phyloP scores from a whole-genome alignment of 1,140 invertebrate species.

The Physella acuta region DNA sequence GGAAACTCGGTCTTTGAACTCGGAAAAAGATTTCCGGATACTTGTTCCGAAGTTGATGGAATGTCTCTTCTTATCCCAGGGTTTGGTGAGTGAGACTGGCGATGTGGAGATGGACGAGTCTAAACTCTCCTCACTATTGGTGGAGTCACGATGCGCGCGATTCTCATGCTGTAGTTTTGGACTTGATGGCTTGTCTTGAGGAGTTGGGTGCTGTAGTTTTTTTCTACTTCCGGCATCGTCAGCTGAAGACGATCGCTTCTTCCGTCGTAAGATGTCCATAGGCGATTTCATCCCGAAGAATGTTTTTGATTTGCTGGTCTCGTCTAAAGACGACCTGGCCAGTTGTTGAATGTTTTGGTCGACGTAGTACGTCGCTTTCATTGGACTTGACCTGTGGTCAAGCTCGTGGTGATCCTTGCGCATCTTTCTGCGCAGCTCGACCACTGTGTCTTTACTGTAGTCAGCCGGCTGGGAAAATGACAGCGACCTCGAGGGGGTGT shows the following conservation, averaged over 20 bases:
- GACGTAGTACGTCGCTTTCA: constrained; percentile 37
- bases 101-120: no score
- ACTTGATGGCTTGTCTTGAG: no score
- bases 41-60: constrained; percentile 31
- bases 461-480: background rate
- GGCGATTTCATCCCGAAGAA: constrained; percentile 11
- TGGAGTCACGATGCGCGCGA: no score
- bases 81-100: no score
- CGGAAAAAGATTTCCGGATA: constrained; percentile 37
- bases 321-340: background rate
- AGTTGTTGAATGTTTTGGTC: background rate
- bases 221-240: constrained; percentile 23
- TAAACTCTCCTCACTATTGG: no score
- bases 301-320: background rate
- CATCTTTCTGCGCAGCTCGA: constrained; percentile 34
- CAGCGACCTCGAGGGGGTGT: constrained; percentile 22
- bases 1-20: constrained; percentile 46
- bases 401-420: constrained; percentile 34
- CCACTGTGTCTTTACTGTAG: constrained; percentile 26
- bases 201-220: no score
- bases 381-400: constrained; percentile 32
- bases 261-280: background rate
- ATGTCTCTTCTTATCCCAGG: constrained; percentile 32
- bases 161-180: no score
- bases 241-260: constrained; percentile 26